phyloP scores from a whole-genome alignment of 53 echinoderm and acorn worm species.

The Echinometra lucunter region DNA sequence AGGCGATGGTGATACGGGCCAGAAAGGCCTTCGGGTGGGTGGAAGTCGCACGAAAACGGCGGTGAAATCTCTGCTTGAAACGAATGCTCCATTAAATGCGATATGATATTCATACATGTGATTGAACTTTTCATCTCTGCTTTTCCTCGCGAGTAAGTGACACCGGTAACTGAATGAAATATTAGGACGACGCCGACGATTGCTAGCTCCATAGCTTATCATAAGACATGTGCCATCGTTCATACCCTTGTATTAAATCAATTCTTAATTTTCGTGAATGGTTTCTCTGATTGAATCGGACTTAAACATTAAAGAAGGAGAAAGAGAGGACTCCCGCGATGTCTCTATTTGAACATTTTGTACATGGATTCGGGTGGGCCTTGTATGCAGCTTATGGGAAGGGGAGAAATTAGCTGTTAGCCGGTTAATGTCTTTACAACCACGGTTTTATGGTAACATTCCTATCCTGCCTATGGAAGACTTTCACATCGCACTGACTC shows the following conservation, averaged over 20 bases:
- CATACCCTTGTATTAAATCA: not conserved
- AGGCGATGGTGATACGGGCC: not conserved
- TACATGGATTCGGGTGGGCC: not conserved
- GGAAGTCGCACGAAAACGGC: not conserved
- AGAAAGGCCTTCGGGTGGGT: not conserved
- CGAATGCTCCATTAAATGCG: not conserved
- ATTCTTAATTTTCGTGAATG: not conserved
- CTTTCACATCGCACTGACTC: not conserved
- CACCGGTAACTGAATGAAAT: constrained; percentile 27
- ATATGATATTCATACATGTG: constrained; percentile 26
- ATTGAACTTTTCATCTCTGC: constrained; percentile 25
- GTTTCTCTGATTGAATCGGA: not conserved
- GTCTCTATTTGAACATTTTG: not conserved
- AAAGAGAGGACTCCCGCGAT: not conserved
- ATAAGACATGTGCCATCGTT: not conserved
- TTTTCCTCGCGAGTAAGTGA: not conserved
- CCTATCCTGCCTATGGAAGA: not conserved
- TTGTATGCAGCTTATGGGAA: too few relatives aligned
- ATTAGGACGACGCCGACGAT: not conserved
- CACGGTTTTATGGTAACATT: not conserved
- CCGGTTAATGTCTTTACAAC: too few relatives aligned
- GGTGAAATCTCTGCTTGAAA: not conserved
- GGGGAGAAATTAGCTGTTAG: too few relatives aligned
- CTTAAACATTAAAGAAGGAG: not conserved
- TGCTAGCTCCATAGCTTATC: not conserved